Percentiles rank a stretch among this genome's conserved stretches.
Evolutionary conservation across 2,113 vertebrate genomes (phyloP).

Genomic region (Thermophis baileyi): DNA sequence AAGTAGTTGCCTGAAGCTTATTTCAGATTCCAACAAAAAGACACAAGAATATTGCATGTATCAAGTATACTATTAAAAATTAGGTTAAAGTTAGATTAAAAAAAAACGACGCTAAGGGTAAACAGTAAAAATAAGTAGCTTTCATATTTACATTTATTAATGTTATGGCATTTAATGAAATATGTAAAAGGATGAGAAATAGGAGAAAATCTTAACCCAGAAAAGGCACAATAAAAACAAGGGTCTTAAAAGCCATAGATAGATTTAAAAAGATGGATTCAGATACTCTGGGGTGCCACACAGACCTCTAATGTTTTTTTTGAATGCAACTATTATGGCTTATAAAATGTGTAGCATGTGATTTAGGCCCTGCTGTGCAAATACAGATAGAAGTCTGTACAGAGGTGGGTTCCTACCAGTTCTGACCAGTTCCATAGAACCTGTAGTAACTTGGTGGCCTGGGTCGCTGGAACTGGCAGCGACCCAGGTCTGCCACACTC

Average conservation of each 20-base stretch:
- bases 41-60: slow-evolving; percentile 28
- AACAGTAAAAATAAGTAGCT: slow-evolving; percentile 51
- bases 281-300: not conserved
- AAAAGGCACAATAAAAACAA: not conserved
- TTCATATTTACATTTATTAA: not conserved
- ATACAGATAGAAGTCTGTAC: not conserved
- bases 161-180: not conserved
- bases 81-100: slow-evolving; percentile 43
- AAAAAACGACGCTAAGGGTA: slow-evolving; percentile 33
- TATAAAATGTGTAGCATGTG: not conserved
- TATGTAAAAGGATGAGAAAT: not conserved
- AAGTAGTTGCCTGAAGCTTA: slow-evolving; percentile 27
- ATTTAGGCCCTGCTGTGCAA: not conserved
- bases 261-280: not conserved
- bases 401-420: no score
- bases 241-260: not conserved
- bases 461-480: no score
- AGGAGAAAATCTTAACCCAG: not conserved
- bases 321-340: not conserved
- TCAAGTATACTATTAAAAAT: slow-evolving; percentile 41
- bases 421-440: no score
- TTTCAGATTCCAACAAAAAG: slow-evolving; percentile 33
- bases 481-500: no score
- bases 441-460: no score
- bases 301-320: not conserved